Base-by-base conservation (phyloP, 2,797 vertebrate species). In the Sebastes dallii region DNA sequence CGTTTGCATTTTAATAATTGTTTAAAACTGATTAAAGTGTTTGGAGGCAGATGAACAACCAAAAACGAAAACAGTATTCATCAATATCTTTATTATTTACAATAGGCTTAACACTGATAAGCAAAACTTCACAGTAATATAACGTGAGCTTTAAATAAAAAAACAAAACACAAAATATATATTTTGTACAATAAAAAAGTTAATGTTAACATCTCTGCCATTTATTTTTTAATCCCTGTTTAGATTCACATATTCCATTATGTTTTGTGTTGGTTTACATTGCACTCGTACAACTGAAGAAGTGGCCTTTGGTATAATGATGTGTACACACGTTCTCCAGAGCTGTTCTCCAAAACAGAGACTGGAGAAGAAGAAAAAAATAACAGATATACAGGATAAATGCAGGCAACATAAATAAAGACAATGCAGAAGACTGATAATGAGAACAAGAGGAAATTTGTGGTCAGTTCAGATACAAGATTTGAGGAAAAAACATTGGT, bases 61-160 rank as follows among this genome's bases (percentile, higher is more conserved):
- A 25, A 81, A 60, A 68, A 77, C 60, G 3, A 55, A 46, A 67
- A 71, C 69, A 76, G 68, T 91, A 91, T 90, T 92, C 88, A 92
- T 94, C 93, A 95, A 95, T 92, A 92, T 91, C 94, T 95, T 95
- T 95, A 97, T 97, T 98, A 99, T 98, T 97, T 98, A 99, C 97
- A 98, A 97, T 97, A 98, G 96, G 96, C 97, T 96, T 98, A 99
- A 99, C 97, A 99, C 97, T 98, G 97, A 98, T 97, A 92, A 97
- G 94, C 95, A 96, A 97, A 98, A 95, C 96, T 99, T 99, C 98
- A 99, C 98, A 99, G 98, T 99, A 96, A 98, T 98, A 98, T 97
- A 97, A 95, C 96, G 96, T 98, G 96, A 98, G 95, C 96, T 97
- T 99, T 99, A 99, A 99, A 98, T 98, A 91, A 98, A 96, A 91